phyloP scores from a whole-genome alignment of 2,797 vertebrate genomes.

The Fratercula arctica region DNA sequence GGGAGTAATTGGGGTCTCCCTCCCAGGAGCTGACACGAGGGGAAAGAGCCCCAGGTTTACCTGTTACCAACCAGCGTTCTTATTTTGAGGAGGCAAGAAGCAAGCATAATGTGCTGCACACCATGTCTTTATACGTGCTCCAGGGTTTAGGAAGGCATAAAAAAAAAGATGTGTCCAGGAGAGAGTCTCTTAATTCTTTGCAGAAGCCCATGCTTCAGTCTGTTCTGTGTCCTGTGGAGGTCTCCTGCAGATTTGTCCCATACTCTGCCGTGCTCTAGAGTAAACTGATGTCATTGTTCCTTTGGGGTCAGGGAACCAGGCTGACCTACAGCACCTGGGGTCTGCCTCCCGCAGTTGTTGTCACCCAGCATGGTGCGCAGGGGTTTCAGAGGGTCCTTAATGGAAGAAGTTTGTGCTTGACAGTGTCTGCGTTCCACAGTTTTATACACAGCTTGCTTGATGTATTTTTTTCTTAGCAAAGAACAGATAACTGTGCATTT shows the following conservation, averaged over 20 bases:
- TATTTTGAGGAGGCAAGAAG: background rate
- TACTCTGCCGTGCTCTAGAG: background rate
- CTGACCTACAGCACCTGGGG: background rate
- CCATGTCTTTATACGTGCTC: background rate
- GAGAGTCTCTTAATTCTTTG: background rate
- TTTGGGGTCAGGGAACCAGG: fast-evolving
- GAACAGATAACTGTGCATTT: background rate
- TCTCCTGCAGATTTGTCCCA: background rate
- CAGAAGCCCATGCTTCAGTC: background rate
- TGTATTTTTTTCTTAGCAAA: fast-evolving
- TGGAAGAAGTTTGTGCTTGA: background rate
- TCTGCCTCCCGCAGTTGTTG: background rate
- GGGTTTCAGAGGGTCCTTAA: background rate
- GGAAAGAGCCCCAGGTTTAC: background rate
- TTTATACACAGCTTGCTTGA: background rate
- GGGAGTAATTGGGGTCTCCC: background rate
- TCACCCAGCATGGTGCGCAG: background rate
- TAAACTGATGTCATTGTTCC: background rate
- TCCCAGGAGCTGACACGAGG: background rate
- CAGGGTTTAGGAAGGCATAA: background rate
- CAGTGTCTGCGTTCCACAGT: background rate
- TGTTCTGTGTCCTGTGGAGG: background rate
- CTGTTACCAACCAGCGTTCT: background rate
- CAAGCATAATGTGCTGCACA: background rate
- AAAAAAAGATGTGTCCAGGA: background rate